Conservation (phyloP, 1,140 invertebrate species). For the Whitmania pigra region DNA sequence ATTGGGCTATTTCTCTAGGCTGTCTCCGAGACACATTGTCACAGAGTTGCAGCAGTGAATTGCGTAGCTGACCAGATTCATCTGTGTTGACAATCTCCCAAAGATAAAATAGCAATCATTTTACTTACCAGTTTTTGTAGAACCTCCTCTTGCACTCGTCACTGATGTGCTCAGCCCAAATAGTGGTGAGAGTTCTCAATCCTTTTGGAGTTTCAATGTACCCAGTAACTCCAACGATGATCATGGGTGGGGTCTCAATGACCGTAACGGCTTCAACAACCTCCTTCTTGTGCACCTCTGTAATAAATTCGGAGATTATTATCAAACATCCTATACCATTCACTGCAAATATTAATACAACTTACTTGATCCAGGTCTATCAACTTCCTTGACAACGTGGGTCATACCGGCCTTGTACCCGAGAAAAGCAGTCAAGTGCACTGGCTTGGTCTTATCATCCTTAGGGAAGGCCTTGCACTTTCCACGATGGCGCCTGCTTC, state of each 20-base stretch:
- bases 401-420: constrained; percentile 99
- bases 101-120: background rate
- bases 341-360: constrained; percentile 30
- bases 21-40: too few species aligned
- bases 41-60: constrained; percentile 16
- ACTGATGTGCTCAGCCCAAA: constrained; percentile 96
- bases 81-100: background rate
- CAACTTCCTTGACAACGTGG: constrained; percentile 94
- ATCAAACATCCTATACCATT: background rate
- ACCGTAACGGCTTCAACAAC: constrained; percentile 97
- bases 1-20: background rate
- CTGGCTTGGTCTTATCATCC: constrained; percentile 87
- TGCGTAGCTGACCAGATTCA: background rate
- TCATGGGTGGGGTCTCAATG: constrained; percentile 94
- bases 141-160: constrained; percentile 95
- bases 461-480: constrained; percentile 99
- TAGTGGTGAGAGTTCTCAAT: constrained; percentile 77
- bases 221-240: constrained; percentile 89
- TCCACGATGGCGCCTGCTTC: constrained; percentile 83
- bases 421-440: constrained; percentile 93
- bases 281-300: constrained; percentile 99
- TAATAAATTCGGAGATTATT: constrained; percentile 30
- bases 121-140: constrained; percentile 94
- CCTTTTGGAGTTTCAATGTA: constrained; percentile 98
- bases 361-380: constrained; percentile 96